phyloP scores from a whole-genome alignment of 30 jellyfish, hydroid and myxozoan species.

The Mastigias papua region DNA sequence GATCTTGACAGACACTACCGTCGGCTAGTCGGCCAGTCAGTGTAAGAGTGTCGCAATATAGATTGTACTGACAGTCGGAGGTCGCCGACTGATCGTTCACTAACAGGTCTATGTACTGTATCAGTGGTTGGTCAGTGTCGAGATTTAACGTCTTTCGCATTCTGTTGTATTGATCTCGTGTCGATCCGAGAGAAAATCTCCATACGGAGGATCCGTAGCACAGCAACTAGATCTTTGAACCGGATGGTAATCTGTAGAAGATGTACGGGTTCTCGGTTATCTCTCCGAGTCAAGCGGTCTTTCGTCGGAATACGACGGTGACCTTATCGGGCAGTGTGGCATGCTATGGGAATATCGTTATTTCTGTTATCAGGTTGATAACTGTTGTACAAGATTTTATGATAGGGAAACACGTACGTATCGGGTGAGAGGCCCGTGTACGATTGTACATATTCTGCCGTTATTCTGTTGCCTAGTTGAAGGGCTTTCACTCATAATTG shows the following conservation, averaged over 20 bases:
- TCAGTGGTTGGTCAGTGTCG: not conserved
- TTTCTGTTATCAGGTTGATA: not conserved
- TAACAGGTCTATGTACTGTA: not conserved
- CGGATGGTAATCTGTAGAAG: not conserved
- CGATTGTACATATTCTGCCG: not conserved
- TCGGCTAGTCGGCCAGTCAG: not conserved
- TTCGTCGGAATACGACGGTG: not conserved
- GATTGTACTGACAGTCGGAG: not conserved
- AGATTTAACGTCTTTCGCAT: not conserved
- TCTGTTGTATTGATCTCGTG: not conserved
- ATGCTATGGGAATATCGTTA: not conserved
- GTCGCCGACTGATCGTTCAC: not conserved
- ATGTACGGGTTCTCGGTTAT: not conserved
- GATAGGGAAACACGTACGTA: not conserved
- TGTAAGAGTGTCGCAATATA: not conserved
- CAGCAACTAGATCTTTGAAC: not conserved
- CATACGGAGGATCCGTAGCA: not conserved
- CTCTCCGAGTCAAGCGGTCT: not conserved
- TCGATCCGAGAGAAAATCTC: not conserved
- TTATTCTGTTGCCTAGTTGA: not conserved
- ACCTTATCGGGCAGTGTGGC: not conserved
- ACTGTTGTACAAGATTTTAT: not conserved
- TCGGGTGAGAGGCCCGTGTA: not conserved
- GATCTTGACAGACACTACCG: not conserved
- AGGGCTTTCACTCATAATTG: not conserved